A percentile compares a stretch with the other conserved stretches of the same genome.
These are phyloP conservation scores for Lithobates sylvaticus DNA, from an alignment of 2,797 vertebrate genomes.

Conservation along the genomic window DNA sequence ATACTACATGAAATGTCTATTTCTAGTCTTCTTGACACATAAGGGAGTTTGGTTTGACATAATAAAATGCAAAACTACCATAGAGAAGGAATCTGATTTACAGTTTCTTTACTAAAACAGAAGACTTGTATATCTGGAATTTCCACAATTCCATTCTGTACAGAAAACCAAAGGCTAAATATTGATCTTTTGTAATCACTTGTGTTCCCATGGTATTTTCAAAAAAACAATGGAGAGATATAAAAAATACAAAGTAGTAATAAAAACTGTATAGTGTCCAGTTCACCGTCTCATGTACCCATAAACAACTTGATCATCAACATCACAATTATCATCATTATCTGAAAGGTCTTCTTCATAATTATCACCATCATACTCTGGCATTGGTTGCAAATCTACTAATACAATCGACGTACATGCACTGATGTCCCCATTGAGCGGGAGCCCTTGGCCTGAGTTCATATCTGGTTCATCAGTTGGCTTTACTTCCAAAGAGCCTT, in stretches of 20 bases:
- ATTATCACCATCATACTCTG: not conserved
- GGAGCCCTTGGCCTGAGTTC: not conserved
- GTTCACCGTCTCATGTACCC: slow-evolving; percentile 37
- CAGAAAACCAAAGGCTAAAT: not conserved
- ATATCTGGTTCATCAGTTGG: not conserved
- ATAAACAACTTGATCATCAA: not conserved
- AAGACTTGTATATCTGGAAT: no score
- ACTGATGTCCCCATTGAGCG: not conserved
- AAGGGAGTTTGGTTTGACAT: no score
- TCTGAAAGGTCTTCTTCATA: slow-evolving; percentile 15
- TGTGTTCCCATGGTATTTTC: no score
- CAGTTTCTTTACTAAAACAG: no score
- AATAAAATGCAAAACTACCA: no score
- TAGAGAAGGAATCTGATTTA: no score
- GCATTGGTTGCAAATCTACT: not conserved
- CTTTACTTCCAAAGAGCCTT: not conserved
- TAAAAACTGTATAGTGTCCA: not conserved
- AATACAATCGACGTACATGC: not conserved
- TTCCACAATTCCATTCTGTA: no score
- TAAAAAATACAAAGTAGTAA: not conserved
- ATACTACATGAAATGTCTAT: no score
- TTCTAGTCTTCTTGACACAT: no score
- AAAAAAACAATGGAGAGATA: not conserved
- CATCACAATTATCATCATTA: not conserved
- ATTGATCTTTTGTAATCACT: no score